These are phyloP conservation scores for Lasius fuliginosus DNA, from an alignment of 2,888 invertebrate species.

Conservation along the genomic window DNA sequence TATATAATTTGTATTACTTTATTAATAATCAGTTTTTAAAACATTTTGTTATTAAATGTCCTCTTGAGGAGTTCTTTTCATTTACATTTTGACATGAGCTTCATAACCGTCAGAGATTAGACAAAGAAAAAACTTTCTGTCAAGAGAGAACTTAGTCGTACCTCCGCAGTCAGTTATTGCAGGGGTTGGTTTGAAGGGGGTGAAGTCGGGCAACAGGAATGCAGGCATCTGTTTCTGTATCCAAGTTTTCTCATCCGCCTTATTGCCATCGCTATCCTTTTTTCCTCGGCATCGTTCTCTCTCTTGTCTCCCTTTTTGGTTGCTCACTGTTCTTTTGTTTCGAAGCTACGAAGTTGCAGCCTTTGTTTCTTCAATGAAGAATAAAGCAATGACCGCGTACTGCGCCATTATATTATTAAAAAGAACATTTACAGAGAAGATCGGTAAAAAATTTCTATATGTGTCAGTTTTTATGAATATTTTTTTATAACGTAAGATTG, in stretches of 20 bases:
- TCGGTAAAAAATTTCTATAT: background rate
- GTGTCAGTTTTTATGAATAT: background rate
- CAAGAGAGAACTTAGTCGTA: constrained; percentile 50
- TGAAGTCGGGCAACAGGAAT: constrained; percentile 76
- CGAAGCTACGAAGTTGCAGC: constrained; percentile 41
- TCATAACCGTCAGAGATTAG: constrained; percentile 64
- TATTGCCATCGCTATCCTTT: constrained; percentile 77
- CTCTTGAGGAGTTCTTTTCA: background rate
- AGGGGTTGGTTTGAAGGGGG: constrained; percentile 77
- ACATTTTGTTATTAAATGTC: constrained; percentile 1
- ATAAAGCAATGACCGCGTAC: constrained; percentile 26
- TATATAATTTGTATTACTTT: background rate
- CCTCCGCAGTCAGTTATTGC: constrained; percentile 60
- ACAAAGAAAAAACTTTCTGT: constrained; percentile 45
- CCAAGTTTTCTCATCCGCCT: constrained; percentile 83
- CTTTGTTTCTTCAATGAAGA: constrained; percentile 49
- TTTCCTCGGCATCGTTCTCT: constrained; percentile 43
- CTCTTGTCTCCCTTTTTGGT: constrained; percentile 17
- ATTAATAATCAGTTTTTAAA: background rate
- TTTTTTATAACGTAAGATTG: background rate
- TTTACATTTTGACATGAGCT: constrained; percentile 11
- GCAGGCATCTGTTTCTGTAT: constrained; percentile 83
- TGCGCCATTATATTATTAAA: constrained; percentile 47
- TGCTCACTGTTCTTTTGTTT: constrained; percentile 48
- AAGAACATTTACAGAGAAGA: background rate